Evolutionary conservation across 2,113 vertebrate genomes (phyloP), one percentile per base, ranked within the genome.

Genomic region (Gymnorhina tibicen): DNA sequence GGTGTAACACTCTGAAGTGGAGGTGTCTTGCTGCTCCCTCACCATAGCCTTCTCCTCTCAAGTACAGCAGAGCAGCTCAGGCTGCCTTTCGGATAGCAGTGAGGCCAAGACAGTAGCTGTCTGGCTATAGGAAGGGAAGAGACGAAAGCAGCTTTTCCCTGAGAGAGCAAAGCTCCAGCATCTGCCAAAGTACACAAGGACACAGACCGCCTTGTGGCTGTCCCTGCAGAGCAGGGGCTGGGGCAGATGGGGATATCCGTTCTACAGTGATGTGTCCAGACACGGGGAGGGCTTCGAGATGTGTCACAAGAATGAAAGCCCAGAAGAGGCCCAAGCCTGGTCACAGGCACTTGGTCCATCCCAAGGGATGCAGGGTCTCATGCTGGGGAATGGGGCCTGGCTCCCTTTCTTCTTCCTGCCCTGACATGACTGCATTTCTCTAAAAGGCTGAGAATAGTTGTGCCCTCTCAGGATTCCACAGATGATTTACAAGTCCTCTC

Each of bases 131-230:
- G 69, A 90, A 73, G 58, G 9, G 79, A 75, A 73, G 82, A 94
- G 67, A 88, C 63, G n/a, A 46, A 58, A 88, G 76, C 23, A 74
- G 44, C 41, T 72, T 87, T 72, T 41, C 59, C 53, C 78, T 52
- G 78, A 68, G 77, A 92, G 42, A 67, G 23, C 72, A 76, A 82
- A 86, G 53, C 59, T 83, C 73, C 23, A 53, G 59, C 39, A 39
- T 55, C 69, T 92, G 95, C 95, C 92, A 92, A 92, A 94, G 67
- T 35, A 94, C 88, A 89, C 95, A 86, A 69, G 72, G 94, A 82
- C 87, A 62, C 78, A 75, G 85, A 6, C 46, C 1, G 72, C 79
- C 67, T 22, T 30, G 59, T 20, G 50, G 18, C 46, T 35, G 92
- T 74, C 88, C 92, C 94, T 74, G 88, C 85, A 73, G 92, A 92